phyloP scores from a whole-genome alignment of 2,113 vertebrate species.

The Clarias batrachus region DNA sequence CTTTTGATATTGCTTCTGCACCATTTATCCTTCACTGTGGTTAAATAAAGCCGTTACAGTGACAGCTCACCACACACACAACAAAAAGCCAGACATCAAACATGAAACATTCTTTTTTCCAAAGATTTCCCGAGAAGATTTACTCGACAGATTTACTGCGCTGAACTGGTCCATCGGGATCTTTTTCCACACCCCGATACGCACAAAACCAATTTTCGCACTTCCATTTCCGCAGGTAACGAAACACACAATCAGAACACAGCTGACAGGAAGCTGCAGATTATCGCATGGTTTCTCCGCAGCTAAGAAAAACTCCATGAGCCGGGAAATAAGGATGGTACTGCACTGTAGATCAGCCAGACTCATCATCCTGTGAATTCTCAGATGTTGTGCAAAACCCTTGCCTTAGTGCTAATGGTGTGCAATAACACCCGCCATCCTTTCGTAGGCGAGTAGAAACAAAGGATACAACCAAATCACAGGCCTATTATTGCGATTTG shows the following conservation, averaged over 20 bases:
- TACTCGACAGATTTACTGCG: not conserved
- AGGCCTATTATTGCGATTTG: conserved; percentile 20
- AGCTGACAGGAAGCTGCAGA: not conserved
- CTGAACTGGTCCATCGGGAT: not conserved
- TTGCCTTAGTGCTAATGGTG: conserved; percentile 32
- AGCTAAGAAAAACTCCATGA: not conserved
- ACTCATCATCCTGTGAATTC: not conserved
- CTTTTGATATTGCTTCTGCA: not conserved
- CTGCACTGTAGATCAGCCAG: conserved; percentile 7
- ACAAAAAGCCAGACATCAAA: conserved; percentile 1
- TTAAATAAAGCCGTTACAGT: not conserved
- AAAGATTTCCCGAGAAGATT: not conserved
- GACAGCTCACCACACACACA: not conserved
- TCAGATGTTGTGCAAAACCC: conserved; percentile 27
- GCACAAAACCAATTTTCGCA: conserved; percentile 9
- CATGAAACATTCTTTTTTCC: not conserved
- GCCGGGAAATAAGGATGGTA: conserved; percentile 7
- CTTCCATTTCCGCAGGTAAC: conserved; percentile 4
- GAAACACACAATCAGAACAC: not conserved
- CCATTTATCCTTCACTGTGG: not conserved
- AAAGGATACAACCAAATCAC: conserved; percentile 2
- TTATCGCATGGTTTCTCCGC: not conserved
- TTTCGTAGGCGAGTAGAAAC: conserved; percentile 10
- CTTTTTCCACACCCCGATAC: conserved; percentile 5
- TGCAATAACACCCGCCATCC: conserved; percentile 21